Conservation (phyloP, 2,888 invertebrate species). For the Caenorhabditis sinica region DNA sequence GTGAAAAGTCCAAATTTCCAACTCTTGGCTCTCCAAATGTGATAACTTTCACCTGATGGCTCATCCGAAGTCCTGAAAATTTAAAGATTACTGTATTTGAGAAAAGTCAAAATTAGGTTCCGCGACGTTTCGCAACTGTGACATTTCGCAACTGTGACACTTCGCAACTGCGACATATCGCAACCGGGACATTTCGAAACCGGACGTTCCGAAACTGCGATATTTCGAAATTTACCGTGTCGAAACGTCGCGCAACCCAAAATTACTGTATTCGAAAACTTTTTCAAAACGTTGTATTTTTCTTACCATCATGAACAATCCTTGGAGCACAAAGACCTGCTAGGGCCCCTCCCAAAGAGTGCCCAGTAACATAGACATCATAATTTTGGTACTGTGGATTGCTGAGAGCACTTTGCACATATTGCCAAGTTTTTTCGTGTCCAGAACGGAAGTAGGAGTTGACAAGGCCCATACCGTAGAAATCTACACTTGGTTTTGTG, state of each 20-base stretch:
- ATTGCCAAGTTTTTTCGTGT: constrained; percentile 77
- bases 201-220: too few relatives aligned
- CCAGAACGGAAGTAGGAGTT: constrained; percentile 80
- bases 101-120: not conserved
- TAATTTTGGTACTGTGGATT: constrained; percentile 75
- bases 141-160: too few relatives aligned
- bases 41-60: constrained; percentile 74
- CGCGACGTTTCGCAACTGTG: too few relatives aligned
- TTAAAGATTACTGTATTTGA: not conserved
- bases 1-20: constrained; percentile 77
- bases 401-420: constrained; percentile 67
- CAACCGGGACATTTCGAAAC: too few relatives aligned
- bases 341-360: constrained; percentile 80
- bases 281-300: not conserved
- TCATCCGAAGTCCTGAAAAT: constrained; percentile 62
- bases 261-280: not conserved
- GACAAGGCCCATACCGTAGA: constrained; percentile 78
- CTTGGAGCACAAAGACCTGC: constrained; percentile 52
- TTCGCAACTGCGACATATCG: too few relatives aligned
- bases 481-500: constrained; percentile 73
- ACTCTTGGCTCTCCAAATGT: constrained; percentile 82
- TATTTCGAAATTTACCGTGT: too few relatives aligned
- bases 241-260: too few relatives aligned
- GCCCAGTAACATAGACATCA: constrained; percentile 79
- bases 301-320: constrained; percentile 54